Percentiles rank a stretch among this genome's conserved stretches.
Evolutionary conservation across 2,113 vertebrate species (phyloP).

Genomic region (Myiagra hebetior): DNA sequence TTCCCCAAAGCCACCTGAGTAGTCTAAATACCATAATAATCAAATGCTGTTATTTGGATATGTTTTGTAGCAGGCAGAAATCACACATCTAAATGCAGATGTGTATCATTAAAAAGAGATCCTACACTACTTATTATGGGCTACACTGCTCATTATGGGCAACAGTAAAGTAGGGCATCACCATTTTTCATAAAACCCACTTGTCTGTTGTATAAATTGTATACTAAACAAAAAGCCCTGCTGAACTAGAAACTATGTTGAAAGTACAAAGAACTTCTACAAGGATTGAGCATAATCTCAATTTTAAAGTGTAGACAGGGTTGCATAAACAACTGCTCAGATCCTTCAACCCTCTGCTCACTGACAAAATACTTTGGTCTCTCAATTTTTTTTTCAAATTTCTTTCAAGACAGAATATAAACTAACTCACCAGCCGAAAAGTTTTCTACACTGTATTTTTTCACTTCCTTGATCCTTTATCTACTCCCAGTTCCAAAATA

Average conservation of each 20-base stretch:
- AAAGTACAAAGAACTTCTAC: not conserved
- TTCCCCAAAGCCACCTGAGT: not conserved
- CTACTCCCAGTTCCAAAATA: not conserved
- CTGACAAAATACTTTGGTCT: not conserved
- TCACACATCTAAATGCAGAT: not conserved
- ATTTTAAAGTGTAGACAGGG: not conserved
- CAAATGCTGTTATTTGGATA: not conserved
- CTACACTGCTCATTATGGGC: too few relatives aligned
- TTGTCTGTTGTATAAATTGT: not conserved
- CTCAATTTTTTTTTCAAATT: not conserved
- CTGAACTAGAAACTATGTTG: not conserved
- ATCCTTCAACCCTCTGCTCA: not conserved
- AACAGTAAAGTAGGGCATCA: not conserved
- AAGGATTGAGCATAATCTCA: not conserved
- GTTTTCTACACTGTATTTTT: not conserved
- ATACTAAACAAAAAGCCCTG: not conserved
- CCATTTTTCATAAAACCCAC: not conserved
- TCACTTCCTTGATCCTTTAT: not conserved
- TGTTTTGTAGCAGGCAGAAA: not conserved
- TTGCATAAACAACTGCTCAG: not conserved
- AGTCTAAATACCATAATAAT: not conserved
- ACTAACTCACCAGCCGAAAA: not conserved
- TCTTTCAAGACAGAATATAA: not conserved
- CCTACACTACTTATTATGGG: not conserved
- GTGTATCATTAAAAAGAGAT: not conserved